Percentiles rank a stretch among this genome's conserved stretches.
Evolutionary conservation across 2,113 vertebrate genomes (phyloP).

Genomic region (Vidua macroura): DNA sequence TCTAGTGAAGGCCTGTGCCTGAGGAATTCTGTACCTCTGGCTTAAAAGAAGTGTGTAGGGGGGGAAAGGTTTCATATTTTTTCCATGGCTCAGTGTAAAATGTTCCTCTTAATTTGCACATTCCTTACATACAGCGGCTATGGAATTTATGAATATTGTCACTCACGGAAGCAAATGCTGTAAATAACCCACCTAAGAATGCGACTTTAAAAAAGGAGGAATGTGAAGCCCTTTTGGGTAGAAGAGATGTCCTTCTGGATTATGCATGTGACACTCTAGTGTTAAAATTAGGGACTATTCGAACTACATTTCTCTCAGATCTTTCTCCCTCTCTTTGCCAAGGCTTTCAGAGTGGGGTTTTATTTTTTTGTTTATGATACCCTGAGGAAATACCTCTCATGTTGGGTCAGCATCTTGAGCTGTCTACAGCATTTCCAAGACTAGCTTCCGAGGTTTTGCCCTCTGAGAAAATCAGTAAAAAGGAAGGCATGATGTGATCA

Average conservation of each 20-base stretch:
- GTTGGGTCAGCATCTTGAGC: constrained; percentile 55
- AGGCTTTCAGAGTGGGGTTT: not conserved
- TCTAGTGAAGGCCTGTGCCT: not conserved
- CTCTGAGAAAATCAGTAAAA: constrained; percentile 27
- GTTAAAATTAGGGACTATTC: constrained; percentile 15
- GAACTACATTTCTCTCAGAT: not conserved
- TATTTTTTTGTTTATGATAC: not conserved
- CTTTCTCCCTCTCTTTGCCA: not conserved
- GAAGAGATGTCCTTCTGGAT: constrained; percentile 25
- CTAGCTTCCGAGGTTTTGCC: constrained; percentile 8
- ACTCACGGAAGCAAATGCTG: not conserved
- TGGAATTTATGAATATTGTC: not conserved
- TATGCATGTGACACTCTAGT: not conserved
- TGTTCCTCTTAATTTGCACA: not conserved
- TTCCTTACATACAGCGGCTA: not conserved
- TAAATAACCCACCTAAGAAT: constrained; percentile 23
- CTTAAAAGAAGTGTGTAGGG: not conserved
- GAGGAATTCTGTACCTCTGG: not conserved
- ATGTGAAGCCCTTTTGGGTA: constrained; percentile 26
- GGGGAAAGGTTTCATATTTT: not conserved
- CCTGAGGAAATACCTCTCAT: constrained; percentile 47
- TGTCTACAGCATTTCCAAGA: constrained; percentile 24
- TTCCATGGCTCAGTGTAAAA: not conserved
- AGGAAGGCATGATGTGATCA: not conserved
- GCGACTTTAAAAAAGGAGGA: not conserved